Conservation (phyloP, 2,113 vertebrate genomes). For the Eretmochelys imbricata region DNA sequence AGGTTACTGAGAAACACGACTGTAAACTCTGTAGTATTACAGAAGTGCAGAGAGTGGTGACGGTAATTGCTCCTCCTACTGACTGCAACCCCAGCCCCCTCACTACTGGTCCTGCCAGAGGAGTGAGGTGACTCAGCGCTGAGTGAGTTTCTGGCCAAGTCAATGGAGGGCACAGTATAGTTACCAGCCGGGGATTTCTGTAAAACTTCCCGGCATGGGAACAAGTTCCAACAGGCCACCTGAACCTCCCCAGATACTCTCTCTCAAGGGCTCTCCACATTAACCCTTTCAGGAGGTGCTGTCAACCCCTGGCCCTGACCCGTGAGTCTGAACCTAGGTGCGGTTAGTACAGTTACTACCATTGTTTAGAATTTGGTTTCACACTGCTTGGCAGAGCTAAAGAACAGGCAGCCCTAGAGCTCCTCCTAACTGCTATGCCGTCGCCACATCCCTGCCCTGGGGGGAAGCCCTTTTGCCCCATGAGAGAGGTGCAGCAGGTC, state of each 20-base stretch:
- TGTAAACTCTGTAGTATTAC: background rate
- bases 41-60: background rate
- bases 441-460: background rate
- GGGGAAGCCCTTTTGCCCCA: background rate
- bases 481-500: fast-evolving
- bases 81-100: background rate
- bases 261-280: background rate
- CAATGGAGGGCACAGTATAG: background rate
- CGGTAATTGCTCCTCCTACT: background rate
- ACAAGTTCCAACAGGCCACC: conserved; percentile 36
- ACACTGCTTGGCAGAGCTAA: background rate
- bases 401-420: background rate
- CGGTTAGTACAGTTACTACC: background rate
- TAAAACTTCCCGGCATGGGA: conserved; percentile 46
- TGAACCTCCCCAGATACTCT: background rate
- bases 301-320: background rate
- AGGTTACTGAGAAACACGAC: background rate
- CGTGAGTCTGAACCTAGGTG: fast-evolving
- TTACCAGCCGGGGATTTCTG: background rate
- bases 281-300: background rate
- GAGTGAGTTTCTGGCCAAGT: conserved; percentile 8
- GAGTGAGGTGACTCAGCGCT: background rate
- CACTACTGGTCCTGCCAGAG: background rate
- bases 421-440: fast-evolving
- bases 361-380: background rate